phyloP scores from a whole-genome alignment of 2,888 invertebrate genomes.

The Xestia rhomboidea region DNA sequence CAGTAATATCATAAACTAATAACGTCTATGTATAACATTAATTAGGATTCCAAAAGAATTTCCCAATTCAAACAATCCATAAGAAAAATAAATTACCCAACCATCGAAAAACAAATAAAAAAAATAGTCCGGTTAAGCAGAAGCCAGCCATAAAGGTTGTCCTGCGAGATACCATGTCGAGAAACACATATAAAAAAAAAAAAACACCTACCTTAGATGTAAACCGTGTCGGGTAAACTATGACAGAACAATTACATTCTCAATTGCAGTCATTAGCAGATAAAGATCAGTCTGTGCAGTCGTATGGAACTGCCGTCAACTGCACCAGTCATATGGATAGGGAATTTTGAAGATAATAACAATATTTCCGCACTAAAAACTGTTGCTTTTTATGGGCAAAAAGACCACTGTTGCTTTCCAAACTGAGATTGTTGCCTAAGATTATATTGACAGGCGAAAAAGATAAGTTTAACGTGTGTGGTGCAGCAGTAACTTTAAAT shows the following conservation, averaged over 20 bases:
- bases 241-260: constrained; percentile 67
- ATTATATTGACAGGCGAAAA: background rate
- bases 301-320: constrained; percentile 55
- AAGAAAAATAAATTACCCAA: background rate
- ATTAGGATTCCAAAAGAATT: too few relatives aligned
- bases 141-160: too few relatives aligned
- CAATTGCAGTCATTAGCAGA: constrained; percentile 73
- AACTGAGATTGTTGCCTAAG: background rate
- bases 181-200: constrained; percentile 2
- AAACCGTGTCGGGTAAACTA: constrained; percentile 69
- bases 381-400: constrained; percentile 20
- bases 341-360: constrained; percentile 45
- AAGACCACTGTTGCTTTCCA: constrained; percentile 42
- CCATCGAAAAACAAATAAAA: background rate
- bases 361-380: constrained; percentile 61
- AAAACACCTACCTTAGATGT: constrained; percentile 48
- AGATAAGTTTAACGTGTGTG: background rate
- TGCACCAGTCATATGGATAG: constrained; percentile 10
- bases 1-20: background rate
- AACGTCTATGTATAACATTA: background rate
- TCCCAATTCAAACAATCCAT: too few relatives aligned
- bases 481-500: too few relatives aligned
- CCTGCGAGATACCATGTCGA: too few relatives aligned
- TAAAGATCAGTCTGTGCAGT: constrained; percentile 67
- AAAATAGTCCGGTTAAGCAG: too few relatives aligned